Base-by-base conservation (phyloP, 2,113 vertebrate genomes). In the Perca flavescens region DNA sequence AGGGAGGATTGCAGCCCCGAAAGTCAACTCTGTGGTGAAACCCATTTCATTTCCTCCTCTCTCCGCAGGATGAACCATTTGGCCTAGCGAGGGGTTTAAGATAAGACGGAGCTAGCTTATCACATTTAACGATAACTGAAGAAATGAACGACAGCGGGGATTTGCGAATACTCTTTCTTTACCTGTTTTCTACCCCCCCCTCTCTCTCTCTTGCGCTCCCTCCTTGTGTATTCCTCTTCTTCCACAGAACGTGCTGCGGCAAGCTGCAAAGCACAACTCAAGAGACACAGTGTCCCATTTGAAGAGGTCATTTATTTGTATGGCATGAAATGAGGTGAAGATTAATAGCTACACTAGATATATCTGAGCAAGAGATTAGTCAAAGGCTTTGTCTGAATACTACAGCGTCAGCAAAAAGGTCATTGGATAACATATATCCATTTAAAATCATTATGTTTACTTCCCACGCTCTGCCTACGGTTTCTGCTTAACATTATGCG, bases 71-170 rank as follows among this genome's bases (percentile, higher is more conserved):
- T 78, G 73, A 89, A 87, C 82, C 87, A 86, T 91, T 91, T 85
- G 91, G 89, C 86, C 91, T 91, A 81, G 89, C 68, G 68, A 43
- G 83, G 86, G 90, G 80, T 89, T 93, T 92, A 89, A 93, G 94
- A 95, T 94, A 94, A 95, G 93, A 90, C 84, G 21, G 80, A 84
- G 86, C 83, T 78, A 88, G 92, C 94, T 95, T 96, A 94, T 95
- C 94, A 77, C 71, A 72, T 88, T 79, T 91, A 82, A 78, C 58
- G 89, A 89, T 94, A 92, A 94, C 88, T 68, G 87, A 84, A 80
- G 81, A 89, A 93, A 90, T 67, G 79, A 93, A 93, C 72, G 77
- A 92, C 89, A 69, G 87, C n/a, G 14, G 87, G 91, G 92, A 93
- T 93, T 95, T 94, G 86, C 25, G 72, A 86, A 87, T 81, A 56